Evolutionary conservation across 2,888 invertebrate genomes (phyloP).

Genomic region (Pemphredon lugubris): DNA sequence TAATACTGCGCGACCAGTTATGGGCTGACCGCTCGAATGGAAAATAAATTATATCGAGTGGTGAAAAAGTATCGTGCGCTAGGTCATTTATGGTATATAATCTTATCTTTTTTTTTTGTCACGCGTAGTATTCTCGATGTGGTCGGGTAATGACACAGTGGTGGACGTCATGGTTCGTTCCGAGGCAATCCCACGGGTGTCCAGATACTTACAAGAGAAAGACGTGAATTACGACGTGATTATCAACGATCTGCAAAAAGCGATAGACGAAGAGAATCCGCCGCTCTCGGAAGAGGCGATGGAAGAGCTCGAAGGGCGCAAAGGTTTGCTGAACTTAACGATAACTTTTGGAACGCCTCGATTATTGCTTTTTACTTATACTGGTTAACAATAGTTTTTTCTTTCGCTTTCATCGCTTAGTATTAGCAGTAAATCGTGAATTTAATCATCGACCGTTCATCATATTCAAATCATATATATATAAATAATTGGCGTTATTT

Average conservation of each 20-base stretch:
- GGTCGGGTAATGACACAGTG: conserved; percentile 85
- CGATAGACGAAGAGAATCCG: conserved; percentile 91
- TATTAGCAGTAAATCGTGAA: no score
- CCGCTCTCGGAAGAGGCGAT: conserved; percentile 82
- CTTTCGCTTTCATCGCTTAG: no score
- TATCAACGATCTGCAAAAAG: conserved; percentile 89
- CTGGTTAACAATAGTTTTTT: no score
- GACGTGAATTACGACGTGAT: conserved; percentile 87
- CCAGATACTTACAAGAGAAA: conserved; percentile 84
- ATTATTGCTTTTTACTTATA: not conserved
- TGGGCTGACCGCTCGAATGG: no score
- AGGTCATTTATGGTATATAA: not conserved
- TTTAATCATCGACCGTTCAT: no score
- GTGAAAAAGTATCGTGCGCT: no score
- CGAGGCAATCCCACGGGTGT: conserved; percentile 85
- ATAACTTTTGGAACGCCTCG: not conserved
- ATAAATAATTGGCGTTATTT: no score
- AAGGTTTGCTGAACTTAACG: conserved; percentile 76
- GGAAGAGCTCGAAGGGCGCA: conserved; percentile 86
- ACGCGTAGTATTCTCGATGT: conserved; percentile 81
- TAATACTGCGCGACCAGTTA: no score
- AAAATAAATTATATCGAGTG: no score
- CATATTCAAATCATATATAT: no score
- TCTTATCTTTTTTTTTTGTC: not conserved
- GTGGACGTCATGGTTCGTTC: conserved; percentile 89